A percentile compares a stretch with the other conserved stretches of the same genome.
Evolutionary conservation across 2,888 invertebrate genomes (phyloP).

Genomic region (Lypha dubia): DNA sequence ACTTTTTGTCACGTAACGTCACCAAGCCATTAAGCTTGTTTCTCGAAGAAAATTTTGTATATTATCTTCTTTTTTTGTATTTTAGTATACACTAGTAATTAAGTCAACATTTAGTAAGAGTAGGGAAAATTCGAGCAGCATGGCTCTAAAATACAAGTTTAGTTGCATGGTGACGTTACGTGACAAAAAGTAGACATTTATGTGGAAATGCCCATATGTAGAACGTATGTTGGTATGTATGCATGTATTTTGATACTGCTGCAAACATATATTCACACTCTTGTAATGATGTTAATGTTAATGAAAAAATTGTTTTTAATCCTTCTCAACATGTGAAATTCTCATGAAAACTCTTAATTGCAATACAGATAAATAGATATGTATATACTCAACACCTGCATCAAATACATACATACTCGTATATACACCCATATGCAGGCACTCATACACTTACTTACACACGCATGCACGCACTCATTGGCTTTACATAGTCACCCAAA

Average conservation of each 20-base stretch:
- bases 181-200: too few relatives aligned
- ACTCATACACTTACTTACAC: slow-evolving; percentile 70
- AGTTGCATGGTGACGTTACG: too few relatives aligned
- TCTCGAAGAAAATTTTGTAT: too few relatives aligned
- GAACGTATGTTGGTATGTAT: too few relatives aligned
- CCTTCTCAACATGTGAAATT: slow-evolving; percentile 71
- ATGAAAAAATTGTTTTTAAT: slow-evolving; percentile 70
- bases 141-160: too few relatives aligned
- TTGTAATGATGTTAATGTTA: slow-evolving; percentile 43
- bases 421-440: neutral
- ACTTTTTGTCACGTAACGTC: too few relatives aligned
- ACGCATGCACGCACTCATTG: slow-evolving; percentile 37
- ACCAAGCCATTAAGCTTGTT: too few relatives aligned
- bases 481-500: slow-evolving; percentile 55
- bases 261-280: neutral
- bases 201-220: slow-evolving; percentile 20
- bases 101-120: too few relatives aligned
- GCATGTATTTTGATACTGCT: neutral
- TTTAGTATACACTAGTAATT: too few relatives aligned
- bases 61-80: too few relatives aligned
- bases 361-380: slow-evolving; percentile 4
- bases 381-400: slow-evolving; percentile 27
- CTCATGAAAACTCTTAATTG: slow-evolving; percentile 69
- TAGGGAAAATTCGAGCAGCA: too few relatives aligned
- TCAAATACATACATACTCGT: slow-evolving; percentile 46